Base-by-base conservation (phyloP, 1,140 invertebrate genomes). In the Ericerus pela region DNA sequence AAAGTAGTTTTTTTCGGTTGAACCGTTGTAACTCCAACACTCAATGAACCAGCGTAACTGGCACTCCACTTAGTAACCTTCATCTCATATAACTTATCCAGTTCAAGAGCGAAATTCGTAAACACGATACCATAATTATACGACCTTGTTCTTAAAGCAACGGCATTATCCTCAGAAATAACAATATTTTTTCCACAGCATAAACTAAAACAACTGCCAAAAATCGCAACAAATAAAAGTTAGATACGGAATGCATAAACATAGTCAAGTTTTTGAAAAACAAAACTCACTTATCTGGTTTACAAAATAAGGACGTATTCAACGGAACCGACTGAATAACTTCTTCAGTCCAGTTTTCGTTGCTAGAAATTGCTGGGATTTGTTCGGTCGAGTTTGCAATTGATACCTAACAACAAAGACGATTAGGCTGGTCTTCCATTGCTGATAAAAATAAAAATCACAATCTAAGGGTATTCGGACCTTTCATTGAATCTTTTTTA, bases 71-170 rank as follows among this genome's bases (percentile, higher is more conserved):
- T 74, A 55, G 79, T 75, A 16, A 84, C 72, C 29, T 72, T 68
- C 38, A 90, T 76, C 75, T 89, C 79, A 60, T 79, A 83, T 14
- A 88, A 66, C 64, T 87, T 81, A 62, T 85, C 84, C 54, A 81
- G 75, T 31, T 76, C 76, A 12, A 92, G 70, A 16, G 83, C 76
- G 8, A 76, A 73, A 18, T 80, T 76, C 62, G 85, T 87, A 58
- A 88, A 80, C 11, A 86, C 76, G 5, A 91, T 69, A 1, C 81
- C 82, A 38, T 79, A 79, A 61, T 75, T 59, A 53, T 76, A 76
- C 51, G 78, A 82, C 58, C 73, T 69, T 3, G 76, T 72, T 12
- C 84, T 72, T 18, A 71, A 73, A 0, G 86, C 86, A 2, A 79
- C 69, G 0, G 77, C 74, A 61, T 78, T 78, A 56, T 82, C 81